Evolutionary conservation across 1,140 invertebrate genomes (phyloP).

Genomic region (Lepidurus apus): DNA sequence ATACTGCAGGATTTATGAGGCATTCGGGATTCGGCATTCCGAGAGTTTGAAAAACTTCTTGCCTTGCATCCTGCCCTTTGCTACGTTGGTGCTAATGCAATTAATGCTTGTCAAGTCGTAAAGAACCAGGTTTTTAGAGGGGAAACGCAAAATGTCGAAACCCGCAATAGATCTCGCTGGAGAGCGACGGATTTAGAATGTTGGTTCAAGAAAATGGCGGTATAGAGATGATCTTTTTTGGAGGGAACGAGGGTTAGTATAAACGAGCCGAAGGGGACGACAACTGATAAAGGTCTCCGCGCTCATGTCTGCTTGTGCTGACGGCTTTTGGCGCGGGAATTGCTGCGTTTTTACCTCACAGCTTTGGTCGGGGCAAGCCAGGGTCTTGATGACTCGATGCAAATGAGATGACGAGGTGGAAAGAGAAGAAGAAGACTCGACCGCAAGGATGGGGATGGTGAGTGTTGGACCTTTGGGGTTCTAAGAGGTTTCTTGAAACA

Average conservation of each 20-base stretch:
- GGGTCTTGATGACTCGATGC: slow-evolving; percentile 2
- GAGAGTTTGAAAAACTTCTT: background rate
- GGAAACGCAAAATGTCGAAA: background rate
- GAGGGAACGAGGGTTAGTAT: background rate
- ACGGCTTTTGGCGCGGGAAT: slow-evolving; percentile 6
- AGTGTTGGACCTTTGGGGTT: background rate
- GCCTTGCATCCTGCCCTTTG: background rate
- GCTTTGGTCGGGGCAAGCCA: background rate
- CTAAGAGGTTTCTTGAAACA: slow-evolving; percentile 1
- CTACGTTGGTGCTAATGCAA: background rate
- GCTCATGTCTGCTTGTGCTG: background rate
- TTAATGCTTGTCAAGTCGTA: background rate
- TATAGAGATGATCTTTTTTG: background rate
- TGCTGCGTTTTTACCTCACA: background rate
- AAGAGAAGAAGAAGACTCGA: background rate
- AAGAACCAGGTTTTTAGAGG: background rate
- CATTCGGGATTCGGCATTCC: too few relatives aligned
- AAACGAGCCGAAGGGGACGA: background rate
- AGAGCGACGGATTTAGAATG: background rate
- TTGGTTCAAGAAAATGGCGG: background rate
- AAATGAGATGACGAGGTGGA: background rate
- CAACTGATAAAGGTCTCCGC: background rate
- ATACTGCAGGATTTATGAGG: too few relatives aligned
- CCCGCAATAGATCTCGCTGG: background rate
- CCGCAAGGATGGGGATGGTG: background rate